Evolutionary conservation across 2,888 invertebrate species (phyloP), one percentile per base, ranked within the genome.

Genomic region (Apamea sordens): DNA sequence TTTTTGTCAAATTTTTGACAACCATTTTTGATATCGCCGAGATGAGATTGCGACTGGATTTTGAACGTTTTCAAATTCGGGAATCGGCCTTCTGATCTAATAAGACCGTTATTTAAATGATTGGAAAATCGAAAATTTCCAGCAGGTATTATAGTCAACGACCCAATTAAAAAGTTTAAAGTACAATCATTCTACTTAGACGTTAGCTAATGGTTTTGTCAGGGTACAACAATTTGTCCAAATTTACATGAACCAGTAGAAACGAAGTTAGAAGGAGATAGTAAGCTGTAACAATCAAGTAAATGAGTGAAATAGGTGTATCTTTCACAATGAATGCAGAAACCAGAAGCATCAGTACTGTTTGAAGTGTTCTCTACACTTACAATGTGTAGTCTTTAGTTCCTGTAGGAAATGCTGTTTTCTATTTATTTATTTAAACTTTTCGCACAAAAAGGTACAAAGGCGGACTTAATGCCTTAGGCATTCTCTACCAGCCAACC

Each of bases 211-310:
- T 72, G 18, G 13, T 63, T 59, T 74, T 10, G 72, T 44, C 59
- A 53, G 11, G 21, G 24, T 10, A 1, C 1, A n/a, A 36, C 13
- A 2, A 53, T 44, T 80, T 77, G 65, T 59, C 21, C 24, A n/a
- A 50, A 11, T 28, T 41, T n/a, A 36, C 24, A 74, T 44, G 10
- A 36, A 32, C 32, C 41, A 63, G 32, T 69, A 41, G 2, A 56
- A 73, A 15, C 7, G 11, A 59, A 56, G 67, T 36, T 61, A 70
- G 70, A 88, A 76, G 10, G 78, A 88, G 86, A 85, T 56, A 80
- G 76, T 41, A 44, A 67, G 69, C 15, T 32, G 10, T 21, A 18
- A 36, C 10, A 44, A 70, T 65, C 11, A 59, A 41, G 61, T 47
- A 24, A 59, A 71, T 77, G 69, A 79, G 61, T 69, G 76, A 61